Percentiles rank a stretch among this genome's conserved stretches.
phyloP scores from a whole-genome alignment of 2,113 vertebrate species.

The Pavo muticus region DNA sequence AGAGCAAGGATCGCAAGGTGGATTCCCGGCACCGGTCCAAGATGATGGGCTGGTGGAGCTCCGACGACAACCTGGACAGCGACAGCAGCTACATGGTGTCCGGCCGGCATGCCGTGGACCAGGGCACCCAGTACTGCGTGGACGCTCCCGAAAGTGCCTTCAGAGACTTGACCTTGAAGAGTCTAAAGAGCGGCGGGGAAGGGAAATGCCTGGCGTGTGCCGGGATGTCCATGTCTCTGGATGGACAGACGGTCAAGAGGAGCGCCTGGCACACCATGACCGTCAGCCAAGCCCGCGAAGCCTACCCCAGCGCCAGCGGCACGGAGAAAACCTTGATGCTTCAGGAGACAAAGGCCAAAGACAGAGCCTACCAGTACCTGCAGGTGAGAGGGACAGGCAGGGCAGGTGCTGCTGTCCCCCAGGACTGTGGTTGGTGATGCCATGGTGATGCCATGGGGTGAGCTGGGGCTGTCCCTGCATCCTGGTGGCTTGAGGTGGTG shows the following conservation, averaged over 20 bases:
- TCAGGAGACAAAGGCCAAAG: constrained; percentile 92
- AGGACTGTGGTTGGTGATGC: accelerated
- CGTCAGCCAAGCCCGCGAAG: constrained; percentile 96
- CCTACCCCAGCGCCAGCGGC: constrained; percentile 85
- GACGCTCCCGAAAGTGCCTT: constrained; percentile 95
- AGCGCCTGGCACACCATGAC: constrained; percentile 99
- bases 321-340: constrained; percentile 93
- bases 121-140: constrained; percentile 84
- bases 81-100: constrained; percentile 95
- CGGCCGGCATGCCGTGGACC: constrained; percentile 76
- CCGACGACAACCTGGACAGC: constrained; percentile 98
- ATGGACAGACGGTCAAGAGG: constrained; percentile 92
- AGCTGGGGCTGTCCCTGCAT: background rate
- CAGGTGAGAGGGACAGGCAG: constrained; percentile 83
- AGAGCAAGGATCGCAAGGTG: constrained; percentile 88
- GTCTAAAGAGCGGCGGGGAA: constrained; percentile 85
- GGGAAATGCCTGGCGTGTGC: constrained; percentile 95
- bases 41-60: constrained; percentile 98
- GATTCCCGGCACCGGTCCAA: constrained; percentile 90
- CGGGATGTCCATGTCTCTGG: constrained; percentile 91
- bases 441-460: accelerated
- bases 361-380: constrained; percentile 94
- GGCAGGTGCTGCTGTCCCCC: background rate
- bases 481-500: accelerated
- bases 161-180: constrained; percentile 96